Evolutionary conservation across 2,113 vertebrate species (phyloP).

Genomic region (Euleptes europaea): DNA sequence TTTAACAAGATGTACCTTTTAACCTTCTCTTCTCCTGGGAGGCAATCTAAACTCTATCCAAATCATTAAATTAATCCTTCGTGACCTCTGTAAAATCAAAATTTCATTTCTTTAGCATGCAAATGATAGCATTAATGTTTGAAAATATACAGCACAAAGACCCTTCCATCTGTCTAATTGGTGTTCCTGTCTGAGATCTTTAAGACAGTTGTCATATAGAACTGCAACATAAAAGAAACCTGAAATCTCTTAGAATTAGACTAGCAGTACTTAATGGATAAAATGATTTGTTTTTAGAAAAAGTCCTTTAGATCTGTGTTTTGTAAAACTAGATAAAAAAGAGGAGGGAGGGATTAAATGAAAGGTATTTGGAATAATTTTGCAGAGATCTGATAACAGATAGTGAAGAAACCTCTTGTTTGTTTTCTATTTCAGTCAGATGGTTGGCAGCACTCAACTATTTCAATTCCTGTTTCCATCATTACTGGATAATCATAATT

Average conservation of each 20-base stretch:
- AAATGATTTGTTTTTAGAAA: conserved; percentile 34
- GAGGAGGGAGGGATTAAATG: neutral
- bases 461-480: neutral
- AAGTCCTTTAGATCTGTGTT: neutral
- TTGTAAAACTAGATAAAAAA: neutral
- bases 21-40: conserved; percentile 68
- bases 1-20: conserved; percentile 76
- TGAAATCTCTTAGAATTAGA: conserved; percentile 39
- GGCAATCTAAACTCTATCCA: conserved; percentile 65
- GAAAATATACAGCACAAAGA: conserved; percentile 62
- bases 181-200: conserved; percentile 52
- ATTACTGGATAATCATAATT: neutral
- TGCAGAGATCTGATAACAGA: neutral
- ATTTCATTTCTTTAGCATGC: conserved; percentile 70
- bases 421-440: neutral
- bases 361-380: neutral
- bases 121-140: conserved; percentile 66
- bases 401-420: neutral
- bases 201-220: conserved; percentile 19
- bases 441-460: neutral
- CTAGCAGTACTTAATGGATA: conserved; percentile 29
- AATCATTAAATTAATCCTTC: conserved; percentile 77
- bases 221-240: conserved; percentile 17
- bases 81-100: conserved; percentile 68
- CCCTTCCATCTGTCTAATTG: conserved; percentile 45